Percentiles rank a stretch among this genome's conserved stretches.
Conservation (phyloP, 2,797 vertebrate species). For the Pangasius larnaudii region DNA sequence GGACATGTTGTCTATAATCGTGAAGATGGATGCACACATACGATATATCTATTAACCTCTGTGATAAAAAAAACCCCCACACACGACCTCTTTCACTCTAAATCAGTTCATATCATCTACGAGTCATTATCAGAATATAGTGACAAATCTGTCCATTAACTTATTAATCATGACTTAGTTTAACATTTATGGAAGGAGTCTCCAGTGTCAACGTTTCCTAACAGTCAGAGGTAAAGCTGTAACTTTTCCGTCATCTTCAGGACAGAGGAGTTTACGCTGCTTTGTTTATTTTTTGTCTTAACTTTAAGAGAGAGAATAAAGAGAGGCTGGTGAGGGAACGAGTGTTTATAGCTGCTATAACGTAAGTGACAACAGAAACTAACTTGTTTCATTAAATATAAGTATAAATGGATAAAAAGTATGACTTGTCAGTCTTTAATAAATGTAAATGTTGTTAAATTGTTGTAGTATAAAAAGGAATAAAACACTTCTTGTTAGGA, state of each 20-base stretch:
- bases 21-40: background rate
- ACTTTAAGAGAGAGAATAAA: background rate
- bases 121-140: background rate
- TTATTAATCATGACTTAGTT: background rate
- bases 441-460: background rate
- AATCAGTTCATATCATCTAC: background rate
- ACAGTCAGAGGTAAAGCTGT: background rate
- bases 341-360: background rate
- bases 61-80: background rate
- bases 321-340: background rate
- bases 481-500: no score
- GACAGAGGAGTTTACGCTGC: background rate
- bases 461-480: background rate
- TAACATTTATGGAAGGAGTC: background rate
- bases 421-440: background rate
- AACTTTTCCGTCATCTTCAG: background rate
- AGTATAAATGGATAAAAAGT: background rate
- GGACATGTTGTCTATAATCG: background rate
- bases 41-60: background rate
- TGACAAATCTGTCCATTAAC: background rate
- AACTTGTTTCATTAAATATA: background rate
- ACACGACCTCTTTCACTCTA: background rate
- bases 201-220: background rate
- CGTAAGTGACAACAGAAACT: background rate
- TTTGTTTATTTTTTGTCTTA: background rate